These are phyloP conservation scores for Mythimna impura DNA, from an alignment of 2,888 invertebrate species.

Conservation along the genomic window DNA sequence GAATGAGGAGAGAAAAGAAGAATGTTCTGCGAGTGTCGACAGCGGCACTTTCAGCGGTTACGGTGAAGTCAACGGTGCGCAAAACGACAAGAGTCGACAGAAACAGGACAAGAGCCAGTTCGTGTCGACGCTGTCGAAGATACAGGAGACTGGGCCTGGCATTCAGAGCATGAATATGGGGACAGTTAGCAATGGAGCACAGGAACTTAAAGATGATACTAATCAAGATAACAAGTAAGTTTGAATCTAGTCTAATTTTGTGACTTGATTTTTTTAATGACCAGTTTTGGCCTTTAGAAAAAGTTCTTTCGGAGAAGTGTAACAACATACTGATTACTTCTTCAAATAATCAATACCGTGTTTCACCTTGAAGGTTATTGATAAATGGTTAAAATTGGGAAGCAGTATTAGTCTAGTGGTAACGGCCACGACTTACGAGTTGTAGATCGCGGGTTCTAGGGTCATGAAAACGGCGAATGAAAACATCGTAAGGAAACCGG, in stretches of 20 bases:
- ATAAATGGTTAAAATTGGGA: neutral
- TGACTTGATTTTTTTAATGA: neutral
- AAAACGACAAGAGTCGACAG: conserved; percentile 79
- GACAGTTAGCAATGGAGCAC: conserved; percentile 86
- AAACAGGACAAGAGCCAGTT: conserved; percentile 88
- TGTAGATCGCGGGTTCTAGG: too few species aligned
- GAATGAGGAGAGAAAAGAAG: conserved; percentile 83
- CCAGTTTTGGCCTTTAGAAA: too few species aligned
- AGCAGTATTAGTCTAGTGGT: too few species aligned
- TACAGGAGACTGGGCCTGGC: conserved; percentile 91
- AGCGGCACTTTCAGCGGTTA: conserved; percentile 87
- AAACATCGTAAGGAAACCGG: too few species aligned
- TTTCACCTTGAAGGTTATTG: too few species aligned
- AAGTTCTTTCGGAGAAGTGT: too few species aligned
- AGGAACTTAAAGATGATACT: conserved; percentile 78
- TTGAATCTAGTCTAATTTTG: too few species aligned
- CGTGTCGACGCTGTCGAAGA: conserved; percentile 91
- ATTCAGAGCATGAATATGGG: conserved; percentile 81
- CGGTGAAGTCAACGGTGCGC: conserved; percentile 85
- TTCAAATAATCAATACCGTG: neutral
- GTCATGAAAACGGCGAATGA: too few species aligned
- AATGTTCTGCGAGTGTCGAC: conserved; percentile 86
- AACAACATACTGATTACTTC: neutral
- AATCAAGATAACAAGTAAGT: conserved; percentile 86
- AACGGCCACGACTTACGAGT: too few species aligned